Conservation (phyloP, 2,888 invertebrate genomes). For the Theodoxus fluviatilis region DNA sequence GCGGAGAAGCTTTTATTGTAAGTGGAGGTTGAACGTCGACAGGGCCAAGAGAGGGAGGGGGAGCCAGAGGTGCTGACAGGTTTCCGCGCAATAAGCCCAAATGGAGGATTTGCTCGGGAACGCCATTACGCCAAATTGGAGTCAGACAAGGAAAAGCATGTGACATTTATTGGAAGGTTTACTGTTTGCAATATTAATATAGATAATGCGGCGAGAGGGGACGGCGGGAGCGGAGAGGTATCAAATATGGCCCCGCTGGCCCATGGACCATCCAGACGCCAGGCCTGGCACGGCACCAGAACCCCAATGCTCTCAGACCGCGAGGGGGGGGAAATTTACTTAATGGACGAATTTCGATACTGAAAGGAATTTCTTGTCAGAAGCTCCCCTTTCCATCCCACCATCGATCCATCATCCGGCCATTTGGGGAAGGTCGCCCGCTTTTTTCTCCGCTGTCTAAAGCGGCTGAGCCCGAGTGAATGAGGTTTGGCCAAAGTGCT, state of each 20-base stretch:
- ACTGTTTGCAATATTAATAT: constrained; percentile 42
- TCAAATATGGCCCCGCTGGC: constrained; percentile 28
- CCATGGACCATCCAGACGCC: constrained; percentile 26
- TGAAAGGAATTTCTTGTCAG: constrained; percentile 16
- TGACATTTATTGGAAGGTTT: constrained; percentile 38
- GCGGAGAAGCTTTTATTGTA: too few species aligned
- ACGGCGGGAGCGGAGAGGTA: constrained; percentile 26
- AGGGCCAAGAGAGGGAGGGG: too few species aligned
- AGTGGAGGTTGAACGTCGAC: too few species aligned
- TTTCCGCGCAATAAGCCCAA: constrained; percentile 27
- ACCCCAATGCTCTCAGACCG: too few species aligned
- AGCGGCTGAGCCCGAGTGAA: constrained; percentile 11
- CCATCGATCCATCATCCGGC: too few species aligned
- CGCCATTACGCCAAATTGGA: constrained; percentile 38
- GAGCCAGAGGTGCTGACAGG: too few species aligned
- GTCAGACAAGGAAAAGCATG: constrained; percentile 30
- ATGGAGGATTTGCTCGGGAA: constrained; percentile 30
- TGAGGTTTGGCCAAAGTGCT: too few species aligned
- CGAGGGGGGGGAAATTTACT: constrained; percentile 34
- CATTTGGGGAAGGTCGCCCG: too few species aligned
- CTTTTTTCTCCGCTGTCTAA: too few species aligned
- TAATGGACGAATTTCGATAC: constrained; percentile 31
- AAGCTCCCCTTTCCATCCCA: constrained; percentile 1
- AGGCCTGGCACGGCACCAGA: too few species aligned
- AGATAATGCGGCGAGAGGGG: constrained; percentile 38